These are phyloP conservation scores for Silurus aristotelis DNA, from an alignment of 2,797 vertebrate species.

Conservation along the genomic window DNA sequence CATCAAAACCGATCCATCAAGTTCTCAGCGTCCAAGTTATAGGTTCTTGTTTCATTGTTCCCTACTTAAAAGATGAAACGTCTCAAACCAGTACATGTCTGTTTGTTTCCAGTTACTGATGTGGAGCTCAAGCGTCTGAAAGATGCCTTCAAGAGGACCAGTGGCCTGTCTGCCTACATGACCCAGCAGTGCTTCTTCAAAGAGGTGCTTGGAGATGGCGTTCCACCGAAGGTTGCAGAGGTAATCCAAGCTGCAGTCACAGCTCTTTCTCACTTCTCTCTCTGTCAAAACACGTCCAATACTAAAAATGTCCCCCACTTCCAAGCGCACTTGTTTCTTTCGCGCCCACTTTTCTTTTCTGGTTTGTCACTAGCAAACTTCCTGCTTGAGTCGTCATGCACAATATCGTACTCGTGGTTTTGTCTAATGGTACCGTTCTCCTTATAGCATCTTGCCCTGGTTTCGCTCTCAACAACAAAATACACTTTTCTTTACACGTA, in stretches of 20 bases:
- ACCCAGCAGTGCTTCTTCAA: constrained; percentile 96
- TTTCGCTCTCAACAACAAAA: not conserved
- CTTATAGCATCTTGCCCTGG: not conserved
- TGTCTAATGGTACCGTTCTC: not conserved
- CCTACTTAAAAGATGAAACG: not conserved
- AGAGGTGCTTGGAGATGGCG: constrained; percentile 96
- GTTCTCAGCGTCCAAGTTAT: not conserved
- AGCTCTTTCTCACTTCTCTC: not conserved
- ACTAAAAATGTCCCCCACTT: not conserved
- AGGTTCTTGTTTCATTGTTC: not conserved
- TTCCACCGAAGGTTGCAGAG: constrained; percentile 96
- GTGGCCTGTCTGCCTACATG: constrained; percentile 95
- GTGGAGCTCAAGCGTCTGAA: constrained; percentile 95
- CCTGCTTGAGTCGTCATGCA: constrained; percentile 20
- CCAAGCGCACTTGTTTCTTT: not conserved
- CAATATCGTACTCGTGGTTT: not conserved
- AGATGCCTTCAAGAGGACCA: constrained; percentile 99
- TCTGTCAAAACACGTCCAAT: not conserved
- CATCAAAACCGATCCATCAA: too few species aligned
- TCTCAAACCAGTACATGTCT: not conserved
- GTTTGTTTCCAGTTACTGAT: constrained; percentile 85
- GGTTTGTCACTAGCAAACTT: constrained; percentile 32
- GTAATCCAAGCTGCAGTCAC: constrained; percentile 69
- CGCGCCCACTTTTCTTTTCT: not conserved
- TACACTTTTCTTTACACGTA: not conserved